Conservation (phyloP, 2,113 vertebrate genomes). For the Oceanites oceanicus region DNA sequence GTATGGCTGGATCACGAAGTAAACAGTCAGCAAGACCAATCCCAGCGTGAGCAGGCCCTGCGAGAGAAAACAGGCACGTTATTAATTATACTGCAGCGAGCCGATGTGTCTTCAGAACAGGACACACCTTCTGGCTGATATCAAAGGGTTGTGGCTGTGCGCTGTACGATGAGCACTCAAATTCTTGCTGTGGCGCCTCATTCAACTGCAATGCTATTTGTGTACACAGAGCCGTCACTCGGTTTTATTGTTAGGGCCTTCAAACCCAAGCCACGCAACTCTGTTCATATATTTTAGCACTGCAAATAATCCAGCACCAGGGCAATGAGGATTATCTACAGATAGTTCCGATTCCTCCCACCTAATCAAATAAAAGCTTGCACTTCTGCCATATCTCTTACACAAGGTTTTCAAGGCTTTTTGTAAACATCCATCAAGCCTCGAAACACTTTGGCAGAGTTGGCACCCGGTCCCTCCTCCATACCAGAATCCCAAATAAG, state of each 20-base stretch:
- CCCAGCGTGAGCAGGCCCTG: constrained; percentile 84
- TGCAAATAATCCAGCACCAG: not conserved
- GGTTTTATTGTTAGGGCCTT: not conserved
- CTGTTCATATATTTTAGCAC: not conserved
- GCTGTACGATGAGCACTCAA: accelerated
- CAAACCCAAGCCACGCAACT: not conserved
- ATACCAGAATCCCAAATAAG: not conserved
- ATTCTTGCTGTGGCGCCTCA: not conserved
- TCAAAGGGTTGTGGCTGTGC: not conserved
- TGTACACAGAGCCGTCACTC: not conserved
- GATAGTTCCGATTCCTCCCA: not conserved
- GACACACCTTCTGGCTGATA: not conserved
- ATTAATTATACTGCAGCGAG: not conserved
- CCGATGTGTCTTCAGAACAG: not conserved
- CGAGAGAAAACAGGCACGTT: not conserved
- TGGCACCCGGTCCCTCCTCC: constrained; percentile 36
- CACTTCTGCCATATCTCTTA: not conserved
- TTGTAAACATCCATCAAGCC: constrained; percentile 21
- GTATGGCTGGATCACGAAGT: constrained; percentile 86
- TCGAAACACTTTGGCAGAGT: not conserved
- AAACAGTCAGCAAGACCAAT: constrained; percentile 81
- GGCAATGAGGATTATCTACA: not conserved
- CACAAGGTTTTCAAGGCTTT: not conserved
- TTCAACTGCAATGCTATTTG: not conserved
- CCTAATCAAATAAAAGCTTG: not conserved